Evolutionary conservation across 2,797 vertebrate species (phyloP).

Genomic region (Clarias pachynema): DNA sequence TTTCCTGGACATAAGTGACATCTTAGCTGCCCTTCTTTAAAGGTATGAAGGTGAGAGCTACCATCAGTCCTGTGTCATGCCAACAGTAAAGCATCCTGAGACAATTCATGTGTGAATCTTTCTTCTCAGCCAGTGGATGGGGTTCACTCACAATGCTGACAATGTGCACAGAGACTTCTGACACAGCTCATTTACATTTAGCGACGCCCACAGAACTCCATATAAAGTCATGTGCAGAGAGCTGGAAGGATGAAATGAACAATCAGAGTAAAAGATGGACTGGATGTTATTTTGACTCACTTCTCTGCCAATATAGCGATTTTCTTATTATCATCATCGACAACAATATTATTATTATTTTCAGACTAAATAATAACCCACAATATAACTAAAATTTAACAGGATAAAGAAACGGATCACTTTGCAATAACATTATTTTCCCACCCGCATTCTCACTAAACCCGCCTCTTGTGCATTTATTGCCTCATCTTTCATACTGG

Average conservation of each 20-base stretch:
- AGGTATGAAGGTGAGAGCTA: no score
- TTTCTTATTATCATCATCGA: no score
- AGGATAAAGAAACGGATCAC: background rate
- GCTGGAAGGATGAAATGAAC: background rate
- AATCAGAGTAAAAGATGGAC: background rate
- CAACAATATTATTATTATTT: no score
- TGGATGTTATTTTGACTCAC: background rate
- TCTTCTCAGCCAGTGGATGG: no score
- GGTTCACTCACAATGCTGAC: no score
- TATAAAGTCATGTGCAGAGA: background rate
- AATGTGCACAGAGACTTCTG: background rate
- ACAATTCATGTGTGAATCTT: no score
- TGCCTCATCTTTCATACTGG: background rate
- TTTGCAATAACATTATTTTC: background rate
- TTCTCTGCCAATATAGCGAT: no score
- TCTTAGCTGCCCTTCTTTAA: no score
- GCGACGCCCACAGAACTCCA: background rate
- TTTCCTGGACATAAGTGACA: no score
- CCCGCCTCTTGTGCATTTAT: constrained; percentile 2
- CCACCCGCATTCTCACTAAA: constrained; percentile 3
- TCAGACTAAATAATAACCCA: background rate
- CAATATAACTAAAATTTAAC: background rate
- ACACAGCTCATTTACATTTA: background rate
- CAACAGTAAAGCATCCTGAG: no score
- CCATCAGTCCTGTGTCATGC: no score